phyloP scores from a whole-genome alignment of 2,888 invertebrate genomes.

The Halictus ligatus region DNA sequence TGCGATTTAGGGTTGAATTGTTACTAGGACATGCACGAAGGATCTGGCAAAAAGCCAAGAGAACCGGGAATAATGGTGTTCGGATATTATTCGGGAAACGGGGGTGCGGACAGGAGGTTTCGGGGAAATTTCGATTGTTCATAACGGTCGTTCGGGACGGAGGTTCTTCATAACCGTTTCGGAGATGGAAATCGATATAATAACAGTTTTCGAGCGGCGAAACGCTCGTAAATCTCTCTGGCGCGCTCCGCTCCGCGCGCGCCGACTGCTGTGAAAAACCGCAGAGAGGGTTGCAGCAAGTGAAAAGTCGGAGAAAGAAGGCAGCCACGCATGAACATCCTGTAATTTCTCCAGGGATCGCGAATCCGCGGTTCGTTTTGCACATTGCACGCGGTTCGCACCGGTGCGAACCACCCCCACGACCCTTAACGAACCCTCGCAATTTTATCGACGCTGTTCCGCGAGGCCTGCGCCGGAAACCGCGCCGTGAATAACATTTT shows the following conservation, averaged over 20 bases:
- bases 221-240: slow-evolving; percentile 63
- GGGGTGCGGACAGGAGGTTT: not conserved
- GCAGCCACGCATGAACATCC: slow-evolving; percentile 44
- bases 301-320: slow-evolving; percentile 2
- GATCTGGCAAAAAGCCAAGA: not conserved
- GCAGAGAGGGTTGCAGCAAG: not conserved
- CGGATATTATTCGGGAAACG: not conserved
- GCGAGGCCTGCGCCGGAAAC: not conserved
- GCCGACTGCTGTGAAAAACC: slow-evolving; percentile 13
- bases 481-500: too few species aligned
- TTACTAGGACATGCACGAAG: too few species aligned
- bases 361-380: not conserved
- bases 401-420: not conserved
- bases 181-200: not conserved
- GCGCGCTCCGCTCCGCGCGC: not conserved
- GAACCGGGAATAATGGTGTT: not conserved
- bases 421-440: not conserved
- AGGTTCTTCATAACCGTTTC: not conserved
- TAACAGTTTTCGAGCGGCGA: slow-evolving; percentile 25
- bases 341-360: slow-evolving; percentile 66
- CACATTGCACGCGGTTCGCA: not conserved
- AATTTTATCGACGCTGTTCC: slow-evolving; percentile 1
- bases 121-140: not conserved
- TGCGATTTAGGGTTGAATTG: not conserved
- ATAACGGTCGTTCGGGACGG: not conserved